Base-by-base conservation (phyloP, 2,888 invertebrate genomes). In the Ennomos quercinarius region DNA sequence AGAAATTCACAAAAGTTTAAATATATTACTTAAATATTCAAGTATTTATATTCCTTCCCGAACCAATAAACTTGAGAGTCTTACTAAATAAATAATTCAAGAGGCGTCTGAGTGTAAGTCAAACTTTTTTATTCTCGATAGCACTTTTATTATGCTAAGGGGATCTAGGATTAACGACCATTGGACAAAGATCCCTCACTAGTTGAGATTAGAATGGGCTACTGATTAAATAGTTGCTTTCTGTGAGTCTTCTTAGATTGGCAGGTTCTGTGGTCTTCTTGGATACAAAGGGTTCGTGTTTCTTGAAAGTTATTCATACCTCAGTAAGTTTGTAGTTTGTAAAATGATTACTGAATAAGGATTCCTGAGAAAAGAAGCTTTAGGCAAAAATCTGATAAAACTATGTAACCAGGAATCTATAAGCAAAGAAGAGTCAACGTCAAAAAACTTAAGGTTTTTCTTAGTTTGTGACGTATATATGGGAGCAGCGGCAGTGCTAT, bases 11-110 rank as follows among this genome's bases (percentile, higher is more conserved):
- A 40, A 48, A 59, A 64, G 56, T 53, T 57, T 65, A 40, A 41
- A 41, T 50, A 55, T 50, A 55, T 52, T 63, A 70, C 73, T 78
- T 75, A 73, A 80, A 74, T 80, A 79, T 80, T 77, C 69, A 78
- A 77, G 71, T 73, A 72, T 73, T 71, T 73, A 72, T 72, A 70
- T 74, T 71, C 72, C 70, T 67, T 66, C 63, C 64, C 68, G 66
- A 70, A 64, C 72, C 71, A 73, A 76, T 74, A 80, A 81, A 78
- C 74, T 79, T 77, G 69, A 74, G 74, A 78, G 76, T 80, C 78
- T 81, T 71, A 73, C 72, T 72, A 68, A 77, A 86, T 87, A 85
- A 84, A 86, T 86, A 82, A 86, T 87, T 85, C 83, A 85, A 64
- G 51, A 77, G 78, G 77, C 77, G 77, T 77, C 74, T 72, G 72